These are phyloP conservation scores for Corythornis cristatus DNA, from an alignment of 2,113 vertebrate species.

Conservation along the genomic window DNA sequence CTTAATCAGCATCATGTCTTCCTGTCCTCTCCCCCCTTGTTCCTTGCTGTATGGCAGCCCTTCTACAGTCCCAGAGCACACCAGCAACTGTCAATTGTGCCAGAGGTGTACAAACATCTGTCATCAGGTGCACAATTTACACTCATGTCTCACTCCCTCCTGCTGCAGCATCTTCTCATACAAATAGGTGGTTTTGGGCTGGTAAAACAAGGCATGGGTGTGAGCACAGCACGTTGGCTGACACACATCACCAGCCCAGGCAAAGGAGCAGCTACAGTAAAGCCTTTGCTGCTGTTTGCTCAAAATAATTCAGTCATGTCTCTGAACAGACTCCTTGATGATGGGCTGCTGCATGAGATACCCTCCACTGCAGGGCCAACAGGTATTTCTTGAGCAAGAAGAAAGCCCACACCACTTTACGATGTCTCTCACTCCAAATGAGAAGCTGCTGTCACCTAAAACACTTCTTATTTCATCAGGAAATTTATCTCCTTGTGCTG, in stretches of 20 bases:
- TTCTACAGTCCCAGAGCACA: accelerated
- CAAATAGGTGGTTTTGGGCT: background rate
- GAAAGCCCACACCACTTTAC: background rate
- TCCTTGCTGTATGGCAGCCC: background rate
- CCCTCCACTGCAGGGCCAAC: background rate
- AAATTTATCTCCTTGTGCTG: accelerated
- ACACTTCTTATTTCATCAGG: background rate
- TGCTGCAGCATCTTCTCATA: background rate
- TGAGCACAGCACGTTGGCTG: accelerated
- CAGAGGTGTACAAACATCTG: background rate
- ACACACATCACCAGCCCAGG: background rate
- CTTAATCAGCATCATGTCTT: background rate
- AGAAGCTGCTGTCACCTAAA: background rate
- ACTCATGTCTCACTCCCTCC: background rate
- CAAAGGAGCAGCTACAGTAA: background rate
- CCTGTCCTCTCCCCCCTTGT: accelerated
- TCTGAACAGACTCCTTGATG: background rate
- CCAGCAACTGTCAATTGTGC: background rate
- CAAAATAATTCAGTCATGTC: background rate
- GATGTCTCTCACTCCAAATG: background rate
- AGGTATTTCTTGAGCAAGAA: background rate
- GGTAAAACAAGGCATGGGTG: background rate
- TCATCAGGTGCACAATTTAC: background rate
- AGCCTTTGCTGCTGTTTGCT: background rate
- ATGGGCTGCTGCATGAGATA: background rate